phyloP scores from a whole-genome alignment of 2,113 vertebrate species.

The Oryzias woworae region DNA sequence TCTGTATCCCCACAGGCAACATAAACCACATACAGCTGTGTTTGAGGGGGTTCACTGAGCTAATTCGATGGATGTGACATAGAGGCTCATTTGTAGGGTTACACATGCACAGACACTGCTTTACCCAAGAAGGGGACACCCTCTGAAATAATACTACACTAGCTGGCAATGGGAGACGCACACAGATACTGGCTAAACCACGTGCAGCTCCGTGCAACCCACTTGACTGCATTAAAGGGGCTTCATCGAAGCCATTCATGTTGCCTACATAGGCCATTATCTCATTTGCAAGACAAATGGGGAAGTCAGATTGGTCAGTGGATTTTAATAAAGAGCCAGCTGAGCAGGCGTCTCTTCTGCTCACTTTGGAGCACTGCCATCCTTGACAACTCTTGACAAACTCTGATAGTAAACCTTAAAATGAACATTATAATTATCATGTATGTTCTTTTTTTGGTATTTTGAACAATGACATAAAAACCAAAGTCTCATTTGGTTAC shows the following conservation, averaged over 20 bases:
- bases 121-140: conserved; percentile 40
- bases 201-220: conserved; percentile 48
- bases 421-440: background rate
- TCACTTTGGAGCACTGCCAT: background rate
- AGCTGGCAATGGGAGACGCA: conserved; percentile 61
- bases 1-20: conserved; percentile 52
- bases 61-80: conserved; percentile 50
- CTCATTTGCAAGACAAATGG: conserved; percentile 77
- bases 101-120: conserved; percentile 20
- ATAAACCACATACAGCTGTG: conserved; percentile 69
- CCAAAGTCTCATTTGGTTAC: background rate
- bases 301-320: conserved; percentile 59
- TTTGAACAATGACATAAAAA: background rate
- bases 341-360: conserved; percentile 6
- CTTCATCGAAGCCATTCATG: conserved; percentile 72
- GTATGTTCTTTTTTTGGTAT: background rate
- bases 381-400: no score
- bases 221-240: conserved; percentile 69
- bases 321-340: conserved; percentile 58
- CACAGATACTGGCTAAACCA: conserved; percentile 16
- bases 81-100: conserved; percentile 20
- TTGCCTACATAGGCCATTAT: conserved; percentile 67
- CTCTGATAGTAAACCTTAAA: no score
- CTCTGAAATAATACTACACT: conserved; percentile 57
- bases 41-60: conserved; percentile 64